phyloP scores from a whole-genome alignment of 1,140 invertebrate genomes.

The Holcopasites calliopsidis region DNA sequence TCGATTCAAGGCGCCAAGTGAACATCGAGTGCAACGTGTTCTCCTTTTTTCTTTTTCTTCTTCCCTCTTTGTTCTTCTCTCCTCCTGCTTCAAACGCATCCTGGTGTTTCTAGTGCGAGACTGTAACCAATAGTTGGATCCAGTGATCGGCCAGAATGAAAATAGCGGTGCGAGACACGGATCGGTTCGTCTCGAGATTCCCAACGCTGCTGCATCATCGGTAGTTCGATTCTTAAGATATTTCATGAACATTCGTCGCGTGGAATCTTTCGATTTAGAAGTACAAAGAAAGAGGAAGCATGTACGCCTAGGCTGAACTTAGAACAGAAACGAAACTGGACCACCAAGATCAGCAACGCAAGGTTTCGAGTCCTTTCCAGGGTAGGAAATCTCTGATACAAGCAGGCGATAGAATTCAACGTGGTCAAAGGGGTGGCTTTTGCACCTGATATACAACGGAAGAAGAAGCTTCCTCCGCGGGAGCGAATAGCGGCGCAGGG shows the following conservation, averaged over 20 bases:
- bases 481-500: not conserved
- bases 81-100: slow-evolving; percentile 2
- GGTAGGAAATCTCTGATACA: not conserved
- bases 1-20: slow-evolving; percentile 5
- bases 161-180: not conserved
- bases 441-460: slow-evolving; percentile 42
- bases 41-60: no score
- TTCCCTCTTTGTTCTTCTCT: no score
- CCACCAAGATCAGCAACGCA: slow-evolving; percentile 10
- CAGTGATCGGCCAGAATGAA: slow-evolving; percentile 31
- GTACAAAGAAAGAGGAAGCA: no score
- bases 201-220: not conserved
- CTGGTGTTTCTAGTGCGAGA: slow-evolving; percentile 49
- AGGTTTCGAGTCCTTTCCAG: not conserved
- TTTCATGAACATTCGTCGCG: not conserved
- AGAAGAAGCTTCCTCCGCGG: slow-evolving; percentile 22
- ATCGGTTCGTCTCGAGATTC: not conserved
- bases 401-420: no score
- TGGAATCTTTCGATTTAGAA: no score
- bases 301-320: no score
- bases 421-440: slow-evolving; percentile 16
- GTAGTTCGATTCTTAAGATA: not conserved
- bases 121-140: slow-evolving; percentile 18
- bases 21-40: slow-evolving; percentile 47
- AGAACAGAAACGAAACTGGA: slow-evolving; percentile 1